These are phyloP conservation scores for Oreochromis tanganicae DNA, from an alignment of 2,113 vertebrate genomes.

Conservation along the genomic window DNA sequence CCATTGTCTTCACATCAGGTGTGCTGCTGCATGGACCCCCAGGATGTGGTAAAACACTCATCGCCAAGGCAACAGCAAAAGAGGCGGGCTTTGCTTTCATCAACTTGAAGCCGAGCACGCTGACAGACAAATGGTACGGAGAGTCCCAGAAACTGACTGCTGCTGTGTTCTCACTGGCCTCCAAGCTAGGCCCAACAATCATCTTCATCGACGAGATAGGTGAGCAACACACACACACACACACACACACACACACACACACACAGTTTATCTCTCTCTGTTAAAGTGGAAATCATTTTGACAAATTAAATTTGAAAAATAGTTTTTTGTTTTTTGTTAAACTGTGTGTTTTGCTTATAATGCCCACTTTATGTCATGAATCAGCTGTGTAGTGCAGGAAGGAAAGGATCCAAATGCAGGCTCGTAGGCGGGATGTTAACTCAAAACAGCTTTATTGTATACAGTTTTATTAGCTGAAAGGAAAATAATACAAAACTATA, in stretches of 20 bases:
- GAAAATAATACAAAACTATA: not conserved
- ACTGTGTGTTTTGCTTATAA: not conserved
- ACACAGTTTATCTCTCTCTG: fast-evolving
- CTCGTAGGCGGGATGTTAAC: fast-evolving
- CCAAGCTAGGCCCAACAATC: slow-evolving; percentile 94
- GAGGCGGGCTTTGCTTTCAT: no score
- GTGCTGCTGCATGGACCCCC: no score
- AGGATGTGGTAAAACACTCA: no score
- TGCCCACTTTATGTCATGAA: not conserved
- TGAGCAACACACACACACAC: slow-evolving; percentile 18
- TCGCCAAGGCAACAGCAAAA: no score
- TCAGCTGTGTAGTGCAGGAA: not conserved
- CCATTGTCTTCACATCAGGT: no score
- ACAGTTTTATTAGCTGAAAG: not conserved
- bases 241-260: no score
- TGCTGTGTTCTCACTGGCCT: no score
- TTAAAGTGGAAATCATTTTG: not conserved
- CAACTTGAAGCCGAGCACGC: no score
- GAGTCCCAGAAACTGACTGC: no score
- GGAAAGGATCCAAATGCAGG: not conserved
- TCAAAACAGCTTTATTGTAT: not conserved
- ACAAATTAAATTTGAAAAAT: not conserved
- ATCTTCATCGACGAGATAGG: slow-evolving; percentile 98
- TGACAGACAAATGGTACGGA: no score
- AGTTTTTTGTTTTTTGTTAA: not conserved